Base-by-base conservation (phyloP, 2,797 vertebrate species). In the Ctenochaetus hawaiiensis region DNA sequence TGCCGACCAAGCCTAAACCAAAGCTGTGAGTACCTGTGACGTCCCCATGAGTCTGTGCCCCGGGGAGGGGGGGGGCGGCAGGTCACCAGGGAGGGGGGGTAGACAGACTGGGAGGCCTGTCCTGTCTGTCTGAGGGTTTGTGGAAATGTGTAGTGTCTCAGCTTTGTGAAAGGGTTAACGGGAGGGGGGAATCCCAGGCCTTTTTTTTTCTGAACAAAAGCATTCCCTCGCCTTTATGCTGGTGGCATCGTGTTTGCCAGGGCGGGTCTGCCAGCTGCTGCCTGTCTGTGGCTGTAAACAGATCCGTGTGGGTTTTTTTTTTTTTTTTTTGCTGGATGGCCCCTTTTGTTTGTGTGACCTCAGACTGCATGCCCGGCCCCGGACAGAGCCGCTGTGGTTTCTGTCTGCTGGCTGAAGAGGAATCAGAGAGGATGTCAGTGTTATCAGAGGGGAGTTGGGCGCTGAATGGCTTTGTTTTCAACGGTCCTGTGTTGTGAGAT, bases 1-100 rank as follows among this genome's bases (percentile, higher is more conserved):
- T 98, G 80, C 96, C 97, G 49, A 96, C 96, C 87, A 99, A 97
- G 79, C 98, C 98, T 30, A 99, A 99, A 92, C 98, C 98, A 52
- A 99, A 98, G 92, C 95, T 99, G 98, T 99, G 93, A 99, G 98
- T 99, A 94, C 60, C 63, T 65, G 30, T 82, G 2, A 5, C 45
- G 49, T 56, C 72, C n/a, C 30, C 14, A 7, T 79, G 75, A 77
- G 69, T 84, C 48, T 84, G 71, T 34, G 63, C 67, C 76, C 64
- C 2, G 14, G 30, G 67, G 67, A 76, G 26, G 18, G 17, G 30
- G 67, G 67, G 78, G 34, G 18, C 26, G 67, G 59, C 58, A 67
- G 58, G 56, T 52, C 67, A n/a, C 12, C 8, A 22, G 60, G 75
- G 26, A 37, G 61, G 59, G 34, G 26, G 59, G 66, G 26, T 30